Evolutionary conservation across 2,797 vertebrate genomes (phyloP), one percentile per base, ranked within the genome.

Genomic region (Tolypeutes matacus): DNA sequence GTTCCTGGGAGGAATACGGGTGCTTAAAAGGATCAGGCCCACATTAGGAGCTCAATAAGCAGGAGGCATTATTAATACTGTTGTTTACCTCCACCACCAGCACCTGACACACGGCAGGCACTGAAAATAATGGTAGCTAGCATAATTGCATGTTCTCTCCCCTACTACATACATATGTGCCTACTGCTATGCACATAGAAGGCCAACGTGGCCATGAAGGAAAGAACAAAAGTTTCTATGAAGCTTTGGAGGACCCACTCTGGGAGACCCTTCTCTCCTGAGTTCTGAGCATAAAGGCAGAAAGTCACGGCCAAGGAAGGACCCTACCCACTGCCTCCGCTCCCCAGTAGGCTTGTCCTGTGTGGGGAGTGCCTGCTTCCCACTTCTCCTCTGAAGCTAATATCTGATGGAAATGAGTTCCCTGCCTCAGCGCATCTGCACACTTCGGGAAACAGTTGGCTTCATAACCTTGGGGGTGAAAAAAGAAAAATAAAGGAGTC

Each of bases 401-500:
- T 56, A 83, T 92, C 31, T 2, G 2, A 92, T 23, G 70, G n/a
- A 90, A 94, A 94, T 39, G 77, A 94, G n/a, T 31, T 78, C 42
- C 23, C 84, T 7, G 58, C 42, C 87, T 86, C 5, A 12, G 70
- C 11, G 0, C 84, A 92, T 92, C 95, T 92, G 84, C 77, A 62
- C 69, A 4, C 18, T 1, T 42, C 88, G 29, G 77, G 27, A 42
- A 96, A 94, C 95, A 96, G 96, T 90, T 94, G 95, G 87, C 70
- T 62, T 92, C 73, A 49, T 92, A 86, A 97, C 90, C 53, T 92
- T 83, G 46, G 69, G 49, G 64, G 1, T 10, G 51, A 10, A 23
- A 73, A 95, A 89, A 96, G 94, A 97, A 88, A 98, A 98, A 97
- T 94, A 97, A 97, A 97, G 91, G 91, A 97, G 75, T 97, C 97